Evolutionary conservation across 37 sponge, comb jelly and placozoan species (phyloP).

Genomic region (Beroe ovata): DNA sequence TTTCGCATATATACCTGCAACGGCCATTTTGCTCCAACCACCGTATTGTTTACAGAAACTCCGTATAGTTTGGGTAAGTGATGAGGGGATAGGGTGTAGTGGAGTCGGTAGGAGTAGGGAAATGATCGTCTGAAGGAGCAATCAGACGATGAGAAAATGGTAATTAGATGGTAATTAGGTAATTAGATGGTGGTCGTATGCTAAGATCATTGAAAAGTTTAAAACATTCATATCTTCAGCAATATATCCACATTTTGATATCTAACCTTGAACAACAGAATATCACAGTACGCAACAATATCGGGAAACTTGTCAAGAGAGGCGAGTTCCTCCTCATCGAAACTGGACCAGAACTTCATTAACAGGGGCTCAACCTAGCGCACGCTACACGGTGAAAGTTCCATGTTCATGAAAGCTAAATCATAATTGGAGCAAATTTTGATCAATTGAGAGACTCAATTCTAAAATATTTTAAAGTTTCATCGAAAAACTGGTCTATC

Average conservation of each 20-base stretch:
- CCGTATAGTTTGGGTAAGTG: conserved; percentile 34
- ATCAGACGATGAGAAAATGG: too few species aligned
- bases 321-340: background rate
- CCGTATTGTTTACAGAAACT: conserved; percentile 64
- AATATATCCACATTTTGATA: too few species aligned
- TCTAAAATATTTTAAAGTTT: too few species aligned
- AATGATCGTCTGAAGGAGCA: conserved; percentile 67
- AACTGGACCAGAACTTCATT: conserved; percentile 27
- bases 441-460: too few species aligned
- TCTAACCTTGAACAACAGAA: conserved; percentile 37
- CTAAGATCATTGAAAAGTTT: too few species aligned
- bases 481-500: too few species aligned
- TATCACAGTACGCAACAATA: conserved; percentile 53
- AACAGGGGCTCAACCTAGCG: conserved; percentile 57
- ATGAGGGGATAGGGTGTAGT: conserved; percentile 53
- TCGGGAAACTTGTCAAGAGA: conserved; percentile 23
- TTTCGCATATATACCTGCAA: too few species aligned
- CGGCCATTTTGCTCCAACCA: conserved; percentile 59
- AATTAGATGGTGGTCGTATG: too few species aligned
- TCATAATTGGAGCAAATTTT: too few species aligned
- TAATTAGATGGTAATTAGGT: too few species aligned
- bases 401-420: background rate
- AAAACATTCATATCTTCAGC: too few species aligned
- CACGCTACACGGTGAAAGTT: conserved; percentile 26
- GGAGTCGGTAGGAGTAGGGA: conserved; percentile 50